Conservation (phyloP, 2,113 vertebrate species). For the Marmota flaviventris region DNA sequence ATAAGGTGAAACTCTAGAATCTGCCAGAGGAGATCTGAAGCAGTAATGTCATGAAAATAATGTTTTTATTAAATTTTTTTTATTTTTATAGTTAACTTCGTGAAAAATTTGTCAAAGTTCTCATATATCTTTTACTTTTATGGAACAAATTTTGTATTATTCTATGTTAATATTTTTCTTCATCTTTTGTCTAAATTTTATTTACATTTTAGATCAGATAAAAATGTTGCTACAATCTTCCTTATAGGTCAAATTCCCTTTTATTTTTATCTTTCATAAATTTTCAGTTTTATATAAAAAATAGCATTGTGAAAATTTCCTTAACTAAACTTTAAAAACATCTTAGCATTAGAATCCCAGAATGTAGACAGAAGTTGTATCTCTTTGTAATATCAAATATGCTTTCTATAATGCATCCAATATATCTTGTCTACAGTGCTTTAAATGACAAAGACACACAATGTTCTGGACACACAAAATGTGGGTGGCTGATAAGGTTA, state of each 20-base stretch:
- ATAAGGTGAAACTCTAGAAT: not conserved
- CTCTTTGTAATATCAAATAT: not conserved
- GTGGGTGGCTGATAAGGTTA: not conserved
- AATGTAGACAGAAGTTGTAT: not conserved
- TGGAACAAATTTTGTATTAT: not conserved
- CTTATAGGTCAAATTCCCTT: not conserved
- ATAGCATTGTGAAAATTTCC: too few relatives aligned
- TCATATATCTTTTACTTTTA: not conserved
- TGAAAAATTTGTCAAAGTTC: not conserved
- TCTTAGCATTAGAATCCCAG: not conserved
- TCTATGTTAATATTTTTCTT: not conserved
- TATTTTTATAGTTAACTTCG: not conserved
- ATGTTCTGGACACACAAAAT: not conserved
- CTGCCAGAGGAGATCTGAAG: not conserved
- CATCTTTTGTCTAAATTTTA: not conserved
- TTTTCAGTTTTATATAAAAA: not conserved
- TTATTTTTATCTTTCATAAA: not conserved
- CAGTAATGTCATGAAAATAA: not conserved
- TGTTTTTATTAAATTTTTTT: not conserved
- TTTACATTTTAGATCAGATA: not conserved
- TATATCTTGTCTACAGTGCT: not conserved
- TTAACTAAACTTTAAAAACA: not conserved
- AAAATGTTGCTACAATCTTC: not conserved
- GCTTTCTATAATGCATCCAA: not conserved
- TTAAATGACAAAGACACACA: not conserved